Evolutionary conservation across 1,140 invertebrate species (phyloP), one percentile per base, ranked within the genome.

Genomic region (Uloborus diversus): DNA sequence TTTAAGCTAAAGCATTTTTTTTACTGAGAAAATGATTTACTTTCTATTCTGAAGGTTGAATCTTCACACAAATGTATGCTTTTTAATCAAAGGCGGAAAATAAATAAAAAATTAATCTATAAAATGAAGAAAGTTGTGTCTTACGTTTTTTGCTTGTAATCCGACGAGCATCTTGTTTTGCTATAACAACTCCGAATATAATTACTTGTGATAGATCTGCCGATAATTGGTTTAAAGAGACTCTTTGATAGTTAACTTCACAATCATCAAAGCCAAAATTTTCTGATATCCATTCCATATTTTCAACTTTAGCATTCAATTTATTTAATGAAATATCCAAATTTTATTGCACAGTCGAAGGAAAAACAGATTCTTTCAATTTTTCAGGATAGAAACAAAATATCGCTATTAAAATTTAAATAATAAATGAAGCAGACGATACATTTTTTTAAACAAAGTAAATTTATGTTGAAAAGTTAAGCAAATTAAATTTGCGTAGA

Each of bases 141-240:
- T 76, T 76, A 66, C 73, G 61, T 56, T 65, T 64, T 57, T n/a
- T 76, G 49, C 62, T 76, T 17, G 33, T 20, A 53, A 76, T 32
- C 5, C 73, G 59, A 25, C 73, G 73, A 53, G 32, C n/a, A 13
- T 65, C 73, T 76, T 76, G 73, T 17, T 76, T 76, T n/a, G 47
- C 73, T 35, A 76, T 66, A n/a, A 76, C 14, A 11, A 76, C 66
- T 76, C 73, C 73, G 13, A 27, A 53, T 27, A 76, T 25, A n/a
- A 66, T n/a, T 17, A 51, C 30, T 65, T 76, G 73, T 5, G 42
- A 65, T 56, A 76, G 42, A 5, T 76, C 61, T 3, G 73, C 64
- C 30, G 73, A 76, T 1, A 76, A n/a, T 28, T 76, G 61, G 14
- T 37, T 65, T 27, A 76, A 65, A 4, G 73, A 53, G 25, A 76